A percentile compares a stretch with the other conserved stretches of the same genome.
phyloP scores from a whole-genome alignment of 2,797 vertebrate species.

The Sphenopsis melanotis region DNA sequence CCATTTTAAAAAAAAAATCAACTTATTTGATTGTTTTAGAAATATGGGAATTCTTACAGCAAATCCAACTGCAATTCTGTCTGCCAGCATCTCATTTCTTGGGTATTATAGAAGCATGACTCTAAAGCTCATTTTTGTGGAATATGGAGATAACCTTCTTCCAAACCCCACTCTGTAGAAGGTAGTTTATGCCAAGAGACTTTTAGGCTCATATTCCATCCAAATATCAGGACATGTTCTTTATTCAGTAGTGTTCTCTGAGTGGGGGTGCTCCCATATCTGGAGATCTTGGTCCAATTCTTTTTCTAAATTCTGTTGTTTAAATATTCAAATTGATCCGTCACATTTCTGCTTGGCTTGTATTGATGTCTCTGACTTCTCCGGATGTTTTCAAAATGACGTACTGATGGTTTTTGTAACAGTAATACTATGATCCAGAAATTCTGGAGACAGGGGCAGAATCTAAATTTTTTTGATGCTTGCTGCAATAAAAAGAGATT shows the following conservation, averaged over 20 bases:
- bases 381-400: conserved; percentile 24
- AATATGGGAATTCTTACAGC: neutral
- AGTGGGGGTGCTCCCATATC: neutral
- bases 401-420: neutral
- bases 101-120: neutral
- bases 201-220: neutral
- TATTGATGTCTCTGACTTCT: neutral
- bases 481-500: neutral
- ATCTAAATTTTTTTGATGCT: neutral
- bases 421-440: neutral
- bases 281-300: neutral
- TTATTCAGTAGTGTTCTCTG: neutral
- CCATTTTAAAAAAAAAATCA: neutral
- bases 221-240: neutral
- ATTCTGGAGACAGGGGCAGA: neutral
- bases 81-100: neutral
- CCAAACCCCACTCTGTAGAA: neutral
- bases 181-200: neutral
- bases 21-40: neutral
- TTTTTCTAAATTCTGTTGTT: neutral
- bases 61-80: neutral
- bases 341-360: conserved; percentile 22
- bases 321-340: conserved; percentile 4
- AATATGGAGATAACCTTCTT: neutral
- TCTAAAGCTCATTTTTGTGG: neutral